These are phyloP conservation scores for Rhopalosiphum padi DNA, from an alignment of 1,140 invertebrate species.

Conservation along the genomic window DNA sequence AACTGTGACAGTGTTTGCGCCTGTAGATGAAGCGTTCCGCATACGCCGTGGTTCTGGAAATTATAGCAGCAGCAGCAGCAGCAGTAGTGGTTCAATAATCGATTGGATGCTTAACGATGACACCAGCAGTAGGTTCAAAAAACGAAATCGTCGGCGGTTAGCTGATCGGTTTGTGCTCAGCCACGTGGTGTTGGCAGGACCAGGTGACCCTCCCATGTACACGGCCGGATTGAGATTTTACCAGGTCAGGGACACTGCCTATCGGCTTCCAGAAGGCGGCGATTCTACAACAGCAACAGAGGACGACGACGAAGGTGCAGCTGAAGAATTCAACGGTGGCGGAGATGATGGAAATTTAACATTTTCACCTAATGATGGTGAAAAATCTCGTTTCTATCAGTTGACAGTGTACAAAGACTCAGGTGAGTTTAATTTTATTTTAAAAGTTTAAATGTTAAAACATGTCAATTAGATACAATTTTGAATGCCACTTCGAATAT, in stretches of 20 bases:
- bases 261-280: conserved; percentile 64
- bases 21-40: conserved; percentile 82
- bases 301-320: conserved; percentile 62
- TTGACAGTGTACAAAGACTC: conserved; percentile 79
- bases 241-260: conserved; percentile 78
- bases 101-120: neutral
- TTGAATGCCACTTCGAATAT: neutral
- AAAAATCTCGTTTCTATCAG: conserved; percentile 58
- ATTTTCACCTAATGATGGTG: neutral
- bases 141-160: conserved; percentile 68
- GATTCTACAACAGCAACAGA: neutral
- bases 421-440: conserved; percentile 67
- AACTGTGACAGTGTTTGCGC: conserved; percentile 85
- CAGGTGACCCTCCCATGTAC: conserved; percentile 76
- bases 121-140: no score
- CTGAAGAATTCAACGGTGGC: neutral
- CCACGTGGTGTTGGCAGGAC: conserved; percentile 69
- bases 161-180: conserved; percentile 79
- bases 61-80: neutral
- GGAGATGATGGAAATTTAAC: neutral
- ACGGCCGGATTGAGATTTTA: conserved; percentile 85
- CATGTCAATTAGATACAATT: neutral
- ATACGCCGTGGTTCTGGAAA: conserved; percentile 63
- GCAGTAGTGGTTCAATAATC: neutral
- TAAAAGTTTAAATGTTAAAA: neutral